Conservation (phyloP, 37 sponge, comb jelly and placozoan species). For the Dysidea cf. avara region DNA sequence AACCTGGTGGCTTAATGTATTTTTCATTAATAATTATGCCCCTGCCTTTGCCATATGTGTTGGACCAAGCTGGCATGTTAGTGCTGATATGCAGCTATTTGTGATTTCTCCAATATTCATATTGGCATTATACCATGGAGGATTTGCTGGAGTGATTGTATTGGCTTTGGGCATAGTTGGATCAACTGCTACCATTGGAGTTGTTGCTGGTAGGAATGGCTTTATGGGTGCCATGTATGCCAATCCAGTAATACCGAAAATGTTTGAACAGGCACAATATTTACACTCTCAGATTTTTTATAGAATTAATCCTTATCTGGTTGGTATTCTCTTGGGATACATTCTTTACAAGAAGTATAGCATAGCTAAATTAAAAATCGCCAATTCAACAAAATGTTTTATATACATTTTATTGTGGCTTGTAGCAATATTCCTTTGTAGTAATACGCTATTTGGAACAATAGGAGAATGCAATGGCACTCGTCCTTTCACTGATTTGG, state of each 20-base stretch:
- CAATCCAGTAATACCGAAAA: neutral
- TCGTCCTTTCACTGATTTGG: constrained; percentile 7
- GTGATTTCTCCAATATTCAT: constrained; percentile 57
- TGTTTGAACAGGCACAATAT: neutral
- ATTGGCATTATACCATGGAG: constrained; percentile 24
- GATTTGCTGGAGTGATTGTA: constrained; percentile 12
- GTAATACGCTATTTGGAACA: constrained; percentile 52
- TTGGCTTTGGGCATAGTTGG: neutral
- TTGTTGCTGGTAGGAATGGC: constrained; percentile 24
- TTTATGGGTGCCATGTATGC: neutral
- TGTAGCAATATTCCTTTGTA: constrained; percentile 10
- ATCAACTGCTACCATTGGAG: constrained; percentile 10
- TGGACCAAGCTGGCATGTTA: constrained; percentile 64
- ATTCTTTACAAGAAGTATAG: constrained; percentile 41
- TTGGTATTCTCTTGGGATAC: constrained; percentile 65
- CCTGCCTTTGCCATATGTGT: constrained; percentile 27
- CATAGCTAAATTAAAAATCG: neutral
- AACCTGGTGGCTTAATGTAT: neutral
- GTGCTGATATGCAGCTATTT: constrained; percentile 69
- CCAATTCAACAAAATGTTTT: constrained; percentile 1
- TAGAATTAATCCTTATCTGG: constrained; percentile 56
- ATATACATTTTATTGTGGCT: constrained; percentile 20
- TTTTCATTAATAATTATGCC: constrained; percentile 71
- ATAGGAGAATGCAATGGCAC: constrained; percentile 30
- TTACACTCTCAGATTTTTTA: constrained; percentile 52